Evolutionary conservation across 2,113 vertebrate genomes (phyloP).

Genomic region (human (Homo sapiens)): DNA sequence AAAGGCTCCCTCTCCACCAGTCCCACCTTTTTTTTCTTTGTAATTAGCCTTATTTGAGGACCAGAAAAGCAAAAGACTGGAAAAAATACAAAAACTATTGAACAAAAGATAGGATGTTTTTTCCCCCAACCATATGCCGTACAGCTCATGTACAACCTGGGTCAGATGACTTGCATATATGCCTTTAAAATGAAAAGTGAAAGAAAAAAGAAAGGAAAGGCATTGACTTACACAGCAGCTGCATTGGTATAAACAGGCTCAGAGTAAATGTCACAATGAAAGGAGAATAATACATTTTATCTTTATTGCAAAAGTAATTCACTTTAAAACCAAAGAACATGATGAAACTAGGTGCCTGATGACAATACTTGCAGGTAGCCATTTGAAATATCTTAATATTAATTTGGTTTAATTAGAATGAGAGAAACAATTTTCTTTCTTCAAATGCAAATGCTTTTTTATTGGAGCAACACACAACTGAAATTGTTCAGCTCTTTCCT

Average conservation of each 20-base stretch:
- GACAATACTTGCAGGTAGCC: slow-evolving; percentile 52
- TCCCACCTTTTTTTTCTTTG: slow-evolving; percentile 87
- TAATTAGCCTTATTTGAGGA: slow-evolving; percentile 91
- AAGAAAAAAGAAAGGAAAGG: slow-evolving; percentile 49
- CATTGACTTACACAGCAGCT: slow-evolving; percentile 78
- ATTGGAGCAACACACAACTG: background rate
- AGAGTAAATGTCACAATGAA: slow-evolving; percentile 71
- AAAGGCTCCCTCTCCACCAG: slow-evolving; percentile 88
- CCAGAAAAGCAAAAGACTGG: slow-evolving; percentile 88
- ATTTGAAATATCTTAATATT: slow-evolving; percentile 62
- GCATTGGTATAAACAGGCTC: slow-evolving; percentile 72
- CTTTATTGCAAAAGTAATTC: slow-evolving; percentile 75
- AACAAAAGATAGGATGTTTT: slow-evolving; percentile 88
- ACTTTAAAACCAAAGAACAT: slow-evolving; percentile 76
- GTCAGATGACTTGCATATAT: slow-evolving; percentile 84
- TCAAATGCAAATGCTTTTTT: slow-evolving; percentile 1
- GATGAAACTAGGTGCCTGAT: background rate
- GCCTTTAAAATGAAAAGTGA: slow-evolving; percentile 71
- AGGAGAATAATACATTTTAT: slow-evolving; percentile 75
- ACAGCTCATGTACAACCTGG: slow-evolving; percentile 76
- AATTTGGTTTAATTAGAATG: slow-evolving; percentile 17
- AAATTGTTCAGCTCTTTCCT: slow-evolving; percentile 5
- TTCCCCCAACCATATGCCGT: slow-evolving; percentile 85
- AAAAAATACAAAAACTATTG: slow-evolving; percentile 85
- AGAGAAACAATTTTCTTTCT: slow-evolving; percentile 10